Base-by-base conservation (phyloP, 2,797 vertebrate species). In the Poeciliopsis infans region DNA sequence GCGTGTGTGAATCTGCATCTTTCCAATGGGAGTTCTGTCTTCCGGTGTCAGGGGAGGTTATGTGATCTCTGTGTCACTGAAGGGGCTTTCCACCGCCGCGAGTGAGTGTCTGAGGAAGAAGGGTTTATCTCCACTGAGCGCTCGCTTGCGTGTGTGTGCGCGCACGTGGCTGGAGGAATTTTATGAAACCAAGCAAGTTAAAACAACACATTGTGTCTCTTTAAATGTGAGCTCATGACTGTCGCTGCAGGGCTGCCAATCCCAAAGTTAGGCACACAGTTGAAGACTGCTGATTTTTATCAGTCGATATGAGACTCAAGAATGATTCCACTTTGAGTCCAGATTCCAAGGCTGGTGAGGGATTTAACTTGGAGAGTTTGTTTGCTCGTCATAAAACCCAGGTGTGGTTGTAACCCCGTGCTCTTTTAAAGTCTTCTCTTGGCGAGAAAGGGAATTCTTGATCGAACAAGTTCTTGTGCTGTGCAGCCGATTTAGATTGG, bases 1-100 rank as follows among this genome's bases (percentile, higher is more conserved):
- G 89, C 76, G 66, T 93, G 92, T 92, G 90, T 91, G 89, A 92
- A 91, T 94, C 91, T 89, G 90, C 85, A 84, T 91, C 89, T 92
- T 91, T 94, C 91, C 92, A 88, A 85, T 83, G 84, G 86, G 89
- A 93, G 85, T 87, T 87, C 82, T 88, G 82, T 92, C 86, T 85
- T 90, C 88, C 75, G 80, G 86, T 93, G 92, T 93, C 93, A 91
- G 74, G 86, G 87, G 88, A 93, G 90, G 91, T 93, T 91, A 92
- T 91, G 91, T 93, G 90, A 95, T 92, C 90, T 90, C 82, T 91
- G 88, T 92, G 91, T 88, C 92, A 93, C 88, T 87, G 90, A 92
- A 91, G 94, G 89, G 91, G 89, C 77, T 94, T 94, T 94, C 94
- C 92, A 93, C 85, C 23, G 36, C 89, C 78, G 78, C 74, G 84